Evolutionary conservation across 2,888 invertebrate genomes (phyloP), one percentile per base, ranked within the genome.

Genomic region (Steromphala cineraria): DNA sequence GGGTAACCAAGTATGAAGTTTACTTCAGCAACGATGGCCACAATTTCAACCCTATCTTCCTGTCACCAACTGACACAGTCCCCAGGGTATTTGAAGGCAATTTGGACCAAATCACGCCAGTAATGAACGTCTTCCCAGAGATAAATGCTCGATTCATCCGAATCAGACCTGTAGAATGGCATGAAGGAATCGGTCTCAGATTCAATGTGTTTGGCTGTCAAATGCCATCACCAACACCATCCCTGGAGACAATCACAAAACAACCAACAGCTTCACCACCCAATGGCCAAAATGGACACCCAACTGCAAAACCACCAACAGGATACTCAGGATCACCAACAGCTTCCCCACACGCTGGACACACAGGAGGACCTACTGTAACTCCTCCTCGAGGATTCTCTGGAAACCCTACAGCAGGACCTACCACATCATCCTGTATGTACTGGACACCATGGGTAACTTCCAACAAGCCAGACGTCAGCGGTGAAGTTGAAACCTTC

Each of bases 361-460:
- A 86, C 52, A 86, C 86, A 75, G 81, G 83, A 8, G 40, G 78
- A 15, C 82, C 83, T 56, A 77, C 77, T 19, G 40, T 19, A 31
- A 4, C 28, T 13, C 52, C 36, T 17, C 31, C 28, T 1, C 1
- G 7, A 36, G 1, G 52, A 62, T 19, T 80, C 8, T 28, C 80
- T 21, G 21, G 56, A 8, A 19, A 19, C 13, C 28, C 77, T 55
- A 80, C 55, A 7, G 0, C 62, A 82, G 15, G 67, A 67, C 67
- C 77, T 10, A 46, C 56, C 62, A 76, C 75, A n/a, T 80, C 84
- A 3, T 75, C 85, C 2, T 90, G 90, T 62, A 85, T 85, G 75
- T 91, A 90, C 83, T 90, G 89, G 89, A 89, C 90, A 62, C 88
- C 89, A 8, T 91, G 90, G 90, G 88, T 89, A 62, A 91, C 86